Conservation (phyloP, 2,888 invertebrate species). For the Cybosia mesomella region DNA sequence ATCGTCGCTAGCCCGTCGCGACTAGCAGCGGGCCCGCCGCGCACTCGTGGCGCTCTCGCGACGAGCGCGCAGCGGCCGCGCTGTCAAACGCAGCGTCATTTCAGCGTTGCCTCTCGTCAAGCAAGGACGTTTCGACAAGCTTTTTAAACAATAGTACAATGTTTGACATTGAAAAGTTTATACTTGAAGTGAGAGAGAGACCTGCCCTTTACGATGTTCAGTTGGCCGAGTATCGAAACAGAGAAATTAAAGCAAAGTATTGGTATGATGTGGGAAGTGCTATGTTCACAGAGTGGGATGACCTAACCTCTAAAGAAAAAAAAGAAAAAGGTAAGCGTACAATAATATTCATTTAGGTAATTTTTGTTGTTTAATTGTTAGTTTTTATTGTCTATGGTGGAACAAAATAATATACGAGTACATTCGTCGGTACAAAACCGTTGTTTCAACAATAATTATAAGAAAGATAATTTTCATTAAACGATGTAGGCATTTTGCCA, state of each 20-base stretch:
- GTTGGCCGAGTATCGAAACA: conserved; percentile 36
- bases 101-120: conserved; percentile 25
- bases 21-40: conserved; percentile 20
- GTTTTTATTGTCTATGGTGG: conserved; percentile 19
- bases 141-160: conserved; percentile 36
- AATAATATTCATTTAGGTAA: conserved; percentile 31
- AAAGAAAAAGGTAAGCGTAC: conserved; percentile 29
- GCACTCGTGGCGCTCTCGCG: conserved; percentile 18
- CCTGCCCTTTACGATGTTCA: conserved; percentile 37
- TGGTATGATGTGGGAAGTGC: conserved; percentile 35
- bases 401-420: conserved; percentile 27
- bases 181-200: conserved; percentile 43
- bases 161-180: conserved; percentile 42
- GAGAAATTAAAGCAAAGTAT: conserved; percentile 32
- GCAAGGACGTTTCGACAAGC: conserved; percentile 11
- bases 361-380: conserved; percentile 27
- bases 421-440: conserved; percentile 34
- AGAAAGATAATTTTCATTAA: conserved; percentile 34
- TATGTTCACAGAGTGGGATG: conserved; percentile 36
- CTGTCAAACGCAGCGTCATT: conserved; percentile 24
- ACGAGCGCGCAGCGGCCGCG: conserved; percentile 27
- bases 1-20: conserved; percentile 11
- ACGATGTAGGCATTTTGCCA: conserved; percentile 38
- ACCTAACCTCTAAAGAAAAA: conserved; percentile 34
- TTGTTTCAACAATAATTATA: conserved; percentile 32